Percentiles rank a stretch among this genome's conserved stretches.
These are phyloP conservation scores for Lutjanus erythropterus DNA, from an alignment of 2,113 vertebrate genomes.

Conservation along the genomic window DNA sequence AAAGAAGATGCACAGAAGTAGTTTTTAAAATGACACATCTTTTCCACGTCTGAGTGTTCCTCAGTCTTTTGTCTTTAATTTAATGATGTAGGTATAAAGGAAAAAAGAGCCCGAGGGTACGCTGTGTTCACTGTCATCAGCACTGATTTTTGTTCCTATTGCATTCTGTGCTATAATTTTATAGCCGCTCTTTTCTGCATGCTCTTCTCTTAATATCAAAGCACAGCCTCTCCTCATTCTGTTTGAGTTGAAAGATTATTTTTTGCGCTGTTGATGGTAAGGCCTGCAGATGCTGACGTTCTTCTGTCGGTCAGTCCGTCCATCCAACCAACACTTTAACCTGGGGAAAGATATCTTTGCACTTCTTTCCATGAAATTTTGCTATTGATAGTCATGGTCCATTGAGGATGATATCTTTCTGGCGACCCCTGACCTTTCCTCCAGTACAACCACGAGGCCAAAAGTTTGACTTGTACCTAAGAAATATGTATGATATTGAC, in stretches of 20 bases:
- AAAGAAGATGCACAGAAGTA: neutral
- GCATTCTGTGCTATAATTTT: constrained; percentile 1
- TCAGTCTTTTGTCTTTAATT: constrained; percentile 47
- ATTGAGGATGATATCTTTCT: constrained; percentile 12
- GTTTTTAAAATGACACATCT: constrained; percentile 17
- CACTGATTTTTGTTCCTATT: constrained; percentile 26
- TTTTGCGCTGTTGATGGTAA: neutral
- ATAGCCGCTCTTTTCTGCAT: constrained; percentile 2
- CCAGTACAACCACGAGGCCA: neutral
- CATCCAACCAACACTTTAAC: neutral
- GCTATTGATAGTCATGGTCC: constrained; percentile 3
- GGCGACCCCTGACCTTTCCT: constrained; percentile 55
- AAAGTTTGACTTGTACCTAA: constrained; percentile 10
- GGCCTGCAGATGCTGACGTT: neutral
- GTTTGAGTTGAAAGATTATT: neutral
- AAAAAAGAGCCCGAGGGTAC: constrained; percentile 15
- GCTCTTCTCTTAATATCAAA: constrained; percentile 1
- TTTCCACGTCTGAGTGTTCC: constrained; percentile 5
- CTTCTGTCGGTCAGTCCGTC: neutral
- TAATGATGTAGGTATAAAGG: constrained; percentile 42
- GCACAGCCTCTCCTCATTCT: neutral
- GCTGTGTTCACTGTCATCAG: constrained; percentile 32
- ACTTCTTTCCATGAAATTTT: constrained; percentile 8
- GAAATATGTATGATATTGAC: constrained; percentile 54
- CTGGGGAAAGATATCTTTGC: neutral